Percentiles rank a stretch among this genome's conserved stretches.
Conservation (phyloP, 2,888 invertebrate species). For the Linyphia triangularis region DNA sequence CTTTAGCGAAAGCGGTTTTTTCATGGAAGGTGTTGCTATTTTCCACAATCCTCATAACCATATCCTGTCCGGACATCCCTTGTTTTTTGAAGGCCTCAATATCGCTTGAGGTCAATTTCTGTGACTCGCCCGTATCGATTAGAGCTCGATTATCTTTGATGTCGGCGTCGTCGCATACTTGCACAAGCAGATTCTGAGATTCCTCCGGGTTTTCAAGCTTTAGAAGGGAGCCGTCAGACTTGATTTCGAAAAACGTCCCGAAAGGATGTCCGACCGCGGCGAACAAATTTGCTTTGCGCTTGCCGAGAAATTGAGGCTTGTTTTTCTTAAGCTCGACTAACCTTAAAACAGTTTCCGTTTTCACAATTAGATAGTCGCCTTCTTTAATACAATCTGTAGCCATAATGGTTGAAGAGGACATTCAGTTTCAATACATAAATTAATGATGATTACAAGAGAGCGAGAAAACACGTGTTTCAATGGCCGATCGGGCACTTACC, state of each 20-base stretch:
- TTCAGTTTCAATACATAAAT: neutral
- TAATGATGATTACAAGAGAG: neutral
- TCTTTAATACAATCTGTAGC: conserved; percentile 40
- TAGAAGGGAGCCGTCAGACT: conserved; percentile 25
- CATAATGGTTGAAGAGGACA: neutral
- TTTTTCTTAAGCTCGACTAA: conserved; percentile 58
- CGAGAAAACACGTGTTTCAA: conserved; percentile 55
- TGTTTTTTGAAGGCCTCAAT: conserved; percentile 89
- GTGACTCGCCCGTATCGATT: conserved; percentile 88
- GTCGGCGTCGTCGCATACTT: conserved; percentile 29
- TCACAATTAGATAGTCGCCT: conserved; percentile 55
- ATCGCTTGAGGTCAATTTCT: conserved; percentile 89
- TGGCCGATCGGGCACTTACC: conserved; percentile 81
- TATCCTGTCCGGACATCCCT: conserved; percentile 87
- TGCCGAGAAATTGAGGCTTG: conserved; percentile 60
- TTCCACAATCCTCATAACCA: conserved; percentile 91
- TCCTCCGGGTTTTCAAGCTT: conserved; percentile 21
- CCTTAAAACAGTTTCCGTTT: conserved; percentile 39
- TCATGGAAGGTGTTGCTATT: conserved; percentile 93
- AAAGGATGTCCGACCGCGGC: conserved; percentile 63
- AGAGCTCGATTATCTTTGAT: conserved; percentile 89
- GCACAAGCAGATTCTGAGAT: conserved; percentile 14
- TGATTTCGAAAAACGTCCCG: conserved; percentile 71
- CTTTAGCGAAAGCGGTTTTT: conserved; percentile 92
- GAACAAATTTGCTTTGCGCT: conserved; percentile 54